Evolutionary conservation across 2,888 invertebrate genomes (phyloP).

Genomic region (Hipparchia sbordonii): DNA sequence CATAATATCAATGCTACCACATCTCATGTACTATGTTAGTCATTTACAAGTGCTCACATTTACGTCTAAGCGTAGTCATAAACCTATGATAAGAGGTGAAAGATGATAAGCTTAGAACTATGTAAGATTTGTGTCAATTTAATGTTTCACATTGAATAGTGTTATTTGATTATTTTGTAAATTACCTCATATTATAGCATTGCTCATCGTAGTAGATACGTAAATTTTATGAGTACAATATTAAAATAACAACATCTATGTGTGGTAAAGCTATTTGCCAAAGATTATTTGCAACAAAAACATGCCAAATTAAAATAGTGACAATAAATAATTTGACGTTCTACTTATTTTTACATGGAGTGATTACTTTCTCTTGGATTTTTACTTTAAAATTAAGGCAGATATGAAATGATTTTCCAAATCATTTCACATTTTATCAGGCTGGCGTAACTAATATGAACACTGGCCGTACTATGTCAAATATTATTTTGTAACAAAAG

Average conservation of each 20-base stretch:
- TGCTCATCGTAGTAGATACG: constrained; percentile 17
- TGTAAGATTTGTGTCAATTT: constrained; percentile 49
- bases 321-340: background rate
- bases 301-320: background rate
- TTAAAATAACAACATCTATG: background rate
- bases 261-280: background rate
- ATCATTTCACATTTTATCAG: background rate
- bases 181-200: constrained; percentile 16
- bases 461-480: too few relatives aligned
- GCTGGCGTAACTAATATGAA: background rate
- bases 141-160: constrained; percentile 38
- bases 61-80: constrained; percentile 43
- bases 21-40: constrained; percentile 43
- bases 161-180: constrained; percentile 30
- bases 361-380: background rate
- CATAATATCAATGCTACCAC: constrained; percentile 57
- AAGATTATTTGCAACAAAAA: background rate
- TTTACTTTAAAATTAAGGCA: background rate
- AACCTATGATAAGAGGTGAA: constrained; percentile 49
- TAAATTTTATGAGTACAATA: constrained; percentile 8
- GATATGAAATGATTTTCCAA: background rate
- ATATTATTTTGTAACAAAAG: too few relatives aligned
- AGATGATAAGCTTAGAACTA: constrained; percentile 67
- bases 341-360: too few relatives aligned
- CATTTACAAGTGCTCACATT: constrained; percentile 47